phyloP scores from a whole-genome alignment of 2,888 invertebrate species.

The Melanchra persicariae region DNA sequence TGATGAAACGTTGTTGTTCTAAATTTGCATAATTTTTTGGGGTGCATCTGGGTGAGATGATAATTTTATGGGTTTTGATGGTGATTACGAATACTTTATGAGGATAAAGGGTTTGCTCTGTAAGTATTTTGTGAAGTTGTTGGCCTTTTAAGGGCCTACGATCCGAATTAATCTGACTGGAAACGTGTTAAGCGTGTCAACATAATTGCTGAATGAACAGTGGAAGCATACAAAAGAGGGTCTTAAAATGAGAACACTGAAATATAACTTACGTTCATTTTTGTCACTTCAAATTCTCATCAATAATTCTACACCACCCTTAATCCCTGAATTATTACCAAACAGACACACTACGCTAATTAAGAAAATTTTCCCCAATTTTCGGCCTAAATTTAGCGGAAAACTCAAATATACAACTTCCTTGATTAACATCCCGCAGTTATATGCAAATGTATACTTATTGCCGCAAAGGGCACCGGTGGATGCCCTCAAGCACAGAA shows the following conservation, averaged over 20 bases:
- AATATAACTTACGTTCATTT: background rate
- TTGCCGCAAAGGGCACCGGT: constrained; percentile 68
- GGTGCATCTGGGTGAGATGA: constrained; percentile 19
- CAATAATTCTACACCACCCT: background rate
- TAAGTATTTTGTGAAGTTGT: background rate
- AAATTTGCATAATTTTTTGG: constrained; percentile 46
- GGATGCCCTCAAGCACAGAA: constrained; percentile 67
- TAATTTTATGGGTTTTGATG: constrained; percentile 28
- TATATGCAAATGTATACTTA: constrained; percentile 78
- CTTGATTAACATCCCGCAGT: constrained; percentile 78
- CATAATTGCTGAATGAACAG: background rate
- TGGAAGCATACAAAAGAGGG: background rate
- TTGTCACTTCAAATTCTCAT: background rate
- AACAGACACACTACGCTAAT: constrained; percentile 39
- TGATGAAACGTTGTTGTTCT: constrained; percentile 32
- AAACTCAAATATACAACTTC: constrained; percentile 71
- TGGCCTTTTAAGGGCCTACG: background rate
- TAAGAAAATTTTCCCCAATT: constrained; percentile 54
- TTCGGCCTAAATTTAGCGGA: constrained; percentile 48
- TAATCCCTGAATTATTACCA: constrained; percentile 30
- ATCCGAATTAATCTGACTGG: background rate
- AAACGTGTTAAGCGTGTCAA: background rate
- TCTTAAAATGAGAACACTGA: background rate
- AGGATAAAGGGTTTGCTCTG: constrained; percentile 4
- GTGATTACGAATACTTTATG: constrained; percentile 24